Base-by-base conservation (phyloP, 2,888 invertebrate genomes). In the Neoascia interrupta region DNA sequence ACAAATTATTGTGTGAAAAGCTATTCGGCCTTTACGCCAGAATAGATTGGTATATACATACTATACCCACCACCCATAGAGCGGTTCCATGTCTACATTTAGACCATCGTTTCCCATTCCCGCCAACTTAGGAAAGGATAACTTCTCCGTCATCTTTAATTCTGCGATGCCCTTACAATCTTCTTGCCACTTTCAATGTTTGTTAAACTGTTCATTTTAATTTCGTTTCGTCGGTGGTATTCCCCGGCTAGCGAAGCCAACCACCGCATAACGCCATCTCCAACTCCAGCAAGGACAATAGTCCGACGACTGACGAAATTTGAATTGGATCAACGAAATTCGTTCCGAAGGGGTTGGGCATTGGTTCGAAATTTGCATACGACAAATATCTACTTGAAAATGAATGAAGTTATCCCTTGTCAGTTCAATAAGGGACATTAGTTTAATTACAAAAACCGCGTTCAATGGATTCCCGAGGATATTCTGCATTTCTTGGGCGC, bases 181-280 rank as follows among this genome's bases (percentile, higher is more conserved):
- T 66, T 79, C 73, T 66, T 54, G 60, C 72, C 64, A 72, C 66
- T 79, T 73, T 61, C 73, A 73, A 73, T 79, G 79, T 79, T 79
- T 79, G 79, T 45, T 79, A 79, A 79, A 79, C 79, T 79, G 79
- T 79, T 79, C 79, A 73, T 79, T 79, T 79, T 73, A 79, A 73
- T 73, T 73, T 79, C 60, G 73, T 66, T 79, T 61, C 54, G 54
- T 49, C 56, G 66, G n/a, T n/a, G n/a, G n/a, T n/a, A 13, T 26
- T 28, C 43, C 4, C 64, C 8, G 19, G 19, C 21, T 19, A n/a
- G n/a, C n/a, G n/a, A n/a, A n/a, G n/a, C n/a, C n/a, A 28, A 26
- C 58, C 19, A 31, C 19, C 26, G 5, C 21, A 13, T 15, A 16
- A n/a, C 28, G 16, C 10, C 43, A 43, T 16, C 37, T 37, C 45